phyloP scores from a whole-genome alignment of 1,140 invertebrate species.

The Macrosteles quadrilineatus region DNA sequence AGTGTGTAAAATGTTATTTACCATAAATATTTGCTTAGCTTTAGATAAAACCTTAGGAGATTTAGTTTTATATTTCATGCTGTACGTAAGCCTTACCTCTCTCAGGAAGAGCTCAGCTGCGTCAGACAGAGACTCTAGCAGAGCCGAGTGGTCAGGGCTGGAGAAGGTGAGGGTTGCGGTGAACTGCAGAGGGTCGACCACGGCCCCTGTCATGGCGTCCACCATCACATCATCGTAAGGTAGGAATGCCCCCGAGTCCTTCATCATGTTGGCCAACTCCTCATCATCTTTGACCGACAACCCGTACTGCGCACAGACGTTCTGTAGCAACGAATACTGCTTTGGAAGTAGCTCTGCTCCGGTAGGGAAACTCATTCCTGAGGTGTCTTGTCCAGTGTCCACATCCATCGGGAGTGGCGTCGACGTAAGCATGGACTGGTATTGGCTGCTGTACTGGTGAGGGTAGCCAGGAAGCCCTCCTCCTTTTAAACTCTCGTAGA shows the following conservation, averaged over 20 bases:
- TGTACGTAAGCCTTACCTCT: no score
- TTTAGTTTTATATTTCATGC: no score
- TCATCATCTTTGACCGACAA: slow-evolving; percentile 73
- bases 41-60: no score
- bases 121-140: slow-evolving; percentile 69
- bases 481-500: slow-evolving; percentile 80
- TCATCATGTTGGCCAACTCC: slow-evolving; percentile 71
- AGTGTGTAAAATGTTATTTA: no score
- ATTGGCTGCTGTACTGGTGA: slow-evolving; percentile 42
- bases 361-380: slow-evolving; percentile 49
- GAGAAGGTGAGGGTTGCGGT: slow-evolving; percentile 78
- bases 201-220: slow-evolving; percentile 70
- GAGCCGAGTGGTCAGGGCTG: slow-evolving; percentile 66
- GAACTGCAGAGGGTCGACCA: slow-evolving; percentile 78
- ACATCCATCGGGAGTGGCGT: slow-evolving; percentile 69
- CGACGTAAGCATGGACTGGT: slow-evolving; percentile 56
- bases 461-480: slow-evolving; percentile 43
- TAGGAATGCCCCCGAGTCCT: slow-evolving; percentile 56
- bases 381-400: slow-evolving; percentile 65
- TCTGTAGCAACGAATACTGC: slow-evolving; percentile 78
- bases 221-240: slow-evolving; percentile 73
- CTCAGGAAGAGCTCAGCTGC: slow-evolving; percentile 74
- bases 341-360: slow-evolving; percentile 53
- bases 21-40: no score
- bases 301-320: slow-evolving; percentile 71